A percentile compares a stretch with the other conserved stretches of the same genome.
phyloP scores from a whole-genome alignment of 2,113 vertebrate genomes.

The Indri indri region DNA sequence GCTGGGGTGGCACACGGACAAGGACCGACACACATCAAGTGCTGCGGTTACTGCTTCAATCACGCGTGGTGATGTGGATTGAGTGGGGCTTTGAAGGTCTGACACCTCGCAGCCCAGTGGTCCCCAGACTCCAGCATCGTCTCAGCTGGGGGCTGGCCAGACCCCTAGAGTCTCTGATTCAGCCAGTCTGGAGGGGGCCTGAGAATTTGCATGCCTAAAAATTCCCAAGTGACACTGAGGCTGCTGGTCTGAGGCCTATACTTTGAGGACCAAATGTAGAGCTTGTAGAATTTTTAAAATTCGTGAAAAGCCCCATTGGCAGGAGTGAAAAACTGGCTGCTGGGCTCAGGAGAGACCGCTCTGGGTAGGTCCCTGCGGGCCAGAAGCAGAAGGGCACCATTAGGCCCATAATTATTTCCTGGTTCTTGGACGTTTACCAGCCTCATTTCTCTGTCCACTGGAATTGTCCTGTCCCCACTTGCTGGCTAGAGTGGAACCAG shows the following conservation, averaged over 20 bases:
- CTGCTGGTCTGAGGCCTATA: background rate
- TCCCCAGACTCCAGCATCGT: background rate
- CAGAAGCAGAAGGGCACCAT: background rate
- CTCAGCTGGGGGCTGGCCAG: fast-evolving
- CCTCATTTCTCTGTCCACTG: background rate
- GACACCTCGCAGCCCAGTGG: fast-evolving
- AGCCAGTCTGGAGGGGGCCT: too few relatives aligned
- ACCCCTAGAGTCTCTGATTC: background rate
- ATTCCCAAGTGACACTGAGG: background rate
- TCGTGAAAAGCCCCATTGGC: background rate
- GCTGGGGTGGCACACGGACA: background rate
- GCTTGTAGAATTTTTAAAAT: background rate
- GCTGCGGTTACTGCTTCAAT: fast-evolving
- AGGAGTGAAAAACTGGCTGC: background rate
- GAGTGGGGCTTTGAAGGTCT: background rate
- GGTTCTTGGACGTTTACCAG: background rate
- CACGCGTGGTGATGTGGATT: fast-evolving
- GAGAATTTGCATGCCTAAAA: background rate
- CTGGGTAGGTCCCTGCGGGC: background rate
- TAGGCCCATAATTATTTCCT: background rate
- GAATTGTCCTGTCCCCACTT: background rate
- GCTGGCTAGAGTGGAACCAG: background rate
- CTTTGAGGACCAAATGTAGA: background rate
- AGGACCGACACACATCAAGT: fast-evolving
- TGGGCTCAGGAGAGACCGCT: background rate